Conservation (phyloP, 2,113 vertebrate species). For the Rhinoderma darwinii region DNA sequence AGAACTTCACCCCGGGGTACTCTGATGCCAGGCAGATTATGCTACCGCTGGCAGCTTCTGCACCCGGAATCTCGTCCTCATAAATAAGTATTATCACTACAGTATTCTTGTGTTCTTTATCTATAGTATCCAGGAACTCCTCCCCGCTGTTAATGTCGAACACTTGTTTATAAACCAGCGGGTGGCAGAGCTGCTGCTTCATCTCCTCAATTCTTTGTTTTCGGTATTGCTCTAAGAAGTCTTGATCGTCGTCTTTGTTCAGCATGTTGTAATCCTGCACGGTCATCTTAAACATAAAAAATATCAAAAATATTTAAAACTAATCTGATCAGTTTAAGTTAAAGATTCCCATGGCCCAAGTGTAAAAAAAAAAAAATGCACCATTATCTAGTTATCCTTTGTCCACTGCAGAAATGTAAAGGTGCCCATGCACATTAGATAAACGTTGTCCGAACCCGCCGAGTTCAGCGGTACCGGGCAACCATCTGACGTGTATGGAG, state of each 20-base stretch:
- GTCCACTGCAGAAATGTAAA: too few relatives aligned
- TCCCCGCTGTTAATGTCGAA: conserved; percentile 86
- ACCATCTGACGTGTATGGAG: too few relatives aligned
- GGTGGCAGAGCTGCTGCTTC: conserved; percentile 84
- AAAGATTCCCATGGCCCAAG: too few relatives aligned
- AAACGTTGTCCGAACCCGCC: too few relatives aligned
- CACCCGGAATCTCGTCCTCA: conserved; percentile 84
- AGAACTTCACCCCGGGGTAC: conserved; percentile 92
- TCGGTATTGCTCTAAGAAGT: conserved; percentile 92
- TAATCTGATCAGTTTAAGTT: too few relatives aligned
- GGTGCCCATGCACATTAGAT: too few relatives aligned
- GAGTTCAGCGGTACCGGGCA: too few relatives aligned
- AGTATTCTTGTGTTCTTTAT: conserved; percentile 87
- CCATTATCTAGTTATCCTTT: too few relatives aligned
- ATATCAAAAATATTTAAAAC: not conserved
- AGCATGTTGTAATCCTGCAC: conserved; percentile 88
- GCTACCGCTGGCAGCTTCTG: conserved; percentile 90
- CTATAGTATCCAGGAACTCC: conserved; percentile 90
- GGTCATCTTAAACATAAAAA: conserved; percentile 77
- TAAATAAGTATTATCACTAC: conserved; percentile 95
- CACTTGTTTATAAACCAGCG: conserved; percentile 86
- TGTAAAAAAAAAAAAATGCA: too few relatives aligned
- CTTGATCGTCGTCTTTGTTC: conserved; percentile 85
- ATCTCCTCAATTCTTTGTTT: conserved; percentile 96
- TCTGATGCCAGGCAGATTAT: conserved; percentile 91